Evolutionary conservation across 2,797 vertebrate species (phyloP).

Genomic region (Tinamus major): DNA sequence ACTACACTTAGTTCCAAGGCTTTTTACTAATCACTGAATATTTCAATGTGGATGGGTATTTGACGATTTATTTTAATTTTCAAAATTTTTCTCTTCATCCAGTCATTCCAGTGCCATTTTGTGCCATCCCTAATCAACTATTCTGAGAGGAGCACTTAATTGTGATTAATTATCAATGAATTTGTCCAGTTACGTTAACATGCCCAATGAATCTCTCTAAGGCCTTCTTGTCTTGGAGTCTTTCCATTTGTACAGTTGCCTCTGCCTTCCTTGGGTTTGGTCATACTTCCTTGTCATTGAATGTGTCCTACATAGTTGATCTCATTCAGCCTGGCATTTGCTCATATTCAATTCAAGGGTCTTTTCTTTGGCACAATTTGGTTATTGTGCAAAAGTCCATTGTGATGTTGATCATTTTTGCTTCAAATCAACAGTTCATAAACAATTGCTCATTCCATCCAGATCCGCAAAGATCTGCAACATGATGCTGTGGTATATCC

Average conservation of each 20-base stretch:
- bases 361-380: conserved; percentile 65
- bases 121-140: conserved; percentile 39
- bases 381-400: conserved; percentile 64
- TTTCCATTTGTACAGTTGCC: conserved; percentile 62
- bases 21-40: conserved; percentile 23
- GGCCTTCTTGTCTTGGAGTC: conserved; percentile 62
- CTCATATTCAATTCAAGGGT: conserved; percentile 49
- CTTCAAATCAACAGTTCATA: conserved; percentile 63
- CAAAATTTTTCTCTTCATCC: conserved; percentile 23
- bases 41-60: conserved; percentile 49
- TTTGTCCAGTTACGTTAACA: conserved; percentile 61
- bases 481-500: conserved; percentile 76
- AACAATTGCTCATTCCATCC: conserved; percentile 68
- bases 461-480: conserved; percentile 74
- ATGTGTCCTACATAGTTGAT: conserved; percentile 55
- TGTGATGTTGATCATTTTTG: conserved; percentile 68
- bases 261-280: conserved; percentile 52
- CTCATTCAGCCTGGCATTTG: conserved; percentile 64
- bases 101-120: conserved; percentile 49
- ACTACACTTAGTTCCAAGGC: neutral
- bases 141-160: conserved; percentile 39
- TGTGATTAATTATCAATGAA: conserved; percentile 63
- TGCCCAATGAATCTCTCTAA: conserved; percentile 61
- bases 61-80: conserved; percentile 49
- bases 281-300: conserved; percentile 57